Conservation (phyloP, 2,797 vertebrate species). For the Lutjanus argentimaculatus region DNA sequence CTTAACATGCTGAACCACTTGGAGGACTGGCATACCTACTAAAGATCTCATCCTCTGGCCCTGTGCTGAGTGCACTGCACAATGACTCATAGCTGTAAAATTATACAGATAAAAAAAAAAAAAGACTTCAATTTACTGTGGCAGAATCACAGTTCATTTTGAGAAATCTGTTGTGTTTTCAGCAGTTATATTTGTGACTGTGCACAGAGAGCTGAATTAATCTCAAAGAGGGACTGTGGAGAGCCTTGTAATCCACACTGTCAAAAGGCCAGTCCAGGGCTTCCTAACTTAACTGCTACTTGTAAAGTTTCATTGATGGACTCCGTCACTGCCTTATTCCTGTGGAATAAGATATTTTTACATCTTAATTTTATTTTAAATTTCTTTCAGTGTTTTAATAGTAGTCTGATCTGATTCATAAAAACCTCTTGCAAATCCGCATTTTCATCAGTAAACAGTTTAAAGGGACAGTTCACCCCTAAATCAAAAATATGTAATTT, state of each 20-base stretch:
- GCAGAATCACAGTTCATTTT: conserved; percentile 43
- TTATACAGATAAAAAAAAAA: conserved; percentile 46
- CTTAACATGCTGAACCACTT: conserved; percentile 63
- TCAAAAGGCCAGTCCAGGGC: conserved; percentile 7
- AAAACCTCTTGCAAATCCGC: not conserved
- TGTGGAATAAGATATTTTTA: conserved; percentile 71
- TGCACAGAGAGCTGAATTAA: conserved; percentile 47
- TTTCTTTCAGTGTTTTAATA: conserved; percentile 38
- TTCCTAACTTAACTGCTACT: conserved; percentile 22
- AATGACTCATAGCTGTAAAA: conserved; percentile 65
- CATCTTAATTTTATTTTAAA: conserved; percentile 45
- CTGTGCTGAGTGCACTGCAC: conserved; percentile 45
- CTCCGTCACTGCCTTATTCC: conserved; percentile 66
- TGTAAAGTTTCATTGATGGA: conserved; percentile 45
- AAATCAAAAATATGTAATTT: no score
- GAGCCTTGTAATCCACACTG: conserved; percentile 24
- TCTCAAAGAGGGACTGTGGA: conserved; percentile 36
- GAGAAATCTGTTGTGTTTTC: conserved; percentile 38
- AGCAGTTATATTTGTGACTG: conserved; percentile 60
- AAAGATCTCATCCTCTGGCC: conserved; percentile 71
- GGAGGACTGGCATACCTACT: conserved; percentile 60
- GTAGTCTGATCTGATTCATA: conserved; percentile 5
- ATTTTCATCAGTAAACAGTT: conserved; percentile 27
- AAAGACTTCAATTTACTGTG: conserved; percentile 43
- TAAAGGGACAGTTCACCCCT: no score